Conservation (phyloP, 2,797 vertebrate genomes). For the Danio jaintianensis region DNA sequence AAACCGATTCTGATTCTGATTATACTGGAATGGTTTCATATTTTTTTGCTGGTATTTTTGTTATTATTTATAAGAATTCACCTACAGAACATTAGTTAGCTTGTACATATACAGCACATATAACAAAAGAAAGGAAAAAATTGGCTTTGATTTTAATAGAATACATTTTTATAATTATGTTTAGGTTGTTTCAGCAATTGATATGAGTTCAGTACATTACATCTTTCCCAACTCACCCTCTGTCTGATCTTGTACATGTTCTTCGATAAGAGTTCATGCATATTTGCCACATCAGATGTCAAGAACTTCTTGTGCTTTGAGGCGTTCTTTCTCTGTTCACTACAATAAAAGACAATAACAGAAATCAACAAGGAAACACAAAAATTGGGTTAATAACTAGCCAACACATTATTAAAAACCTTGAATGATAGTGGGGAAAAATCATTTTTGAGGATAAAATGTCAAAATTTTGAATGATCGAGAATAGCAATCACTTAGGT, state of each 20-base stretch:
- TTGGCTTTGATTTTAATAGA: neutral
- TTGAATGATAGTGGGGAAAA: too few relatives aligned
- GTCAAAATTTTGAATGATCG: too few relatives aligned
- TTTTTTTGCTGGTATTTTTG: neutral
- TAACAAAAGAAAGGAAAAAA: neutral
- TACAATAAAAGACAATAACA: slow-evolving; percentile 63
- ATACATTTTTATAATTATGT: neutral
- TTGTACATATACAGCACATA: too few relatives aligned
- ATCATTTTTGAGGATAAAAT: too few relatives aligned
- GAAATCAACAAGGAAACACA: slow-evolving; percentile 17
- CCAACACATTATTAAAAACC: too few relatives aligned
- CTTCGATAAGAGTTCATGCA: slow-evolving; percentile 92
- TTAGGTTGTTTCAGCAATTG: neutral
- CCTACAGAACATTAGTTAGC: neutral
- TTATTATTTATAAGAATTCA: neutral
- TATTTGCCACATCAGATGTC: slow-evolving; percentile 85
- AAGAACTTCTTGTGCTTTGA: slow-evolving; percentile 80
- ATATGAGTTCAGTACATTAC: neutral
- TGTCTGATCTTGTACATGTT: slow-evolving; percentile 98
- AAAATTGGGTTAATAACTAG: too few relatives aligned
- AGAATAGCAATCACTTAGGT: too few relatives aligned
- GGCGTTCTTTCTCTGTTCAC: slow-evolving; percentile 77
- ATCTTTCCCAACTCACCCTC: slow-evolving; percentile 80
- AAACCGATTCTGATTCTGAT: too few relatives aligned
- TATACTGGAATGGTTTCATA: neutral